Percentiles rank a stretch among this genome's conserved stretches.
These are phyloP conservation scores for Athalia rosae DNA, from an alignment of 2,888 invertebrate species.

Conservation along the genomic window DNA sequence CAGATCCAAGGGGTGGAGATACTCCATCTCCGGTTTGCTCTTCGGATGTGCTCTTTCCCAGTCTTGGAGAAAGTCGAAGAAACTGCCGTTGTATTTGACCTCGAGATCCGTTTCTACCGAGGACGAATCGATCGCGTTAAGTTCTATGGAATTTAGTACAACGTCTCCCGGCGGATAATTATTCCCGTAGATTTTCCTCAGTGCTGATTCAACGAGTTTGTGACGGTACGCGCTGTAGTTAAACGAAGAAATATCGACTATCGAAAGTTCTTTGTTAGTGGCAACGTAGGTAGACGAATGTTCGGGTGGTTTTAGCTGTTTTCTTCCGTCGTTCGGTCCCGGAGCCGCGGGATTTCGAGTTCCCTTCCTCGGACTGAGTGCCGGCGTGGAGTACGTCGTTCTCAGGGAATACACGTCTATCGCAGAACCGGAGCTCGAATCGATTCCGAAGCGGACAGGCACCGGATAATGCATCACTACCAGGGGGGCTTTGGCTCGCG, in stretches of 20 bases:
- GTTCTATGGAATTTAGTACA: constrained; percentile 65
- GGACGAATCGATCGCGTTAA: constrained; percentile 59
- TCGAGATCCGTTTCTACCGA: constrained; percentile 44
- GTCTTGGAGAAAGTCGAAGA: constrained; percentile 61
- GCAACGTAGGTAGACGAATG: constrained; percentile 58
- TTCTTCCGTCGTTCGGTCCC: not conserved
- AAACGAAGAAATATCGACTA: constrained; percentile 60
- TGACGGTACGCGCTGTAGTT: constrained; percentile 63
- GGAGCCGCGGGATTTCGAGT: not conserved
- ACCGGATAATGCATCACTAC: constrained; percentile 62
- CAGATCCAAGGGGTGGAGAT: constrained; percentile 62
- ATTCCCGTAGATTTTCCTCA: constrained; percentile 62
- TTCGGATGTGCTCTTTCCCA: constrained; percentile 48
- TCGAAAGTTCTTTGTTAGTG: constrained; percentile 54
- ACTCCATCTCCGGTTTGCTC: constrained; percentile 53
- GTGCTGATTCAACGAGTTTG: constrained; percentile 61
- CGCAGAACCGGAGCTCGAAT: constrained; percentile 60
- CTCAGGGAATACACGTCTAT: constrained; percentile 52
- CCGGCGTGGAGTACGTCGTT: constrained; percentile 58
- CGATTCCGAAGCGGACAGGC: constrained; percentile 47
- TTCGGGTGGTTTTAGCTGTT: constrained; percentile 48
- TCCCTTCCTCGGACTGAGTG: constrained; percentile 42
- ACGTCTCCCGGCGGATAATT: constrained; percentile 67
- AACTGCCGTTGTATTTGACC: constrained; percentile 56
- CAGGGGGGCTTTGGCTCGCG: constrained; percentile 46